These are phyloP conservation scores for Himalopsyche kuldschensis DNA, from an alignment of 2,888 invertebrate genomes.

Conservation along the genomic window DNA sequence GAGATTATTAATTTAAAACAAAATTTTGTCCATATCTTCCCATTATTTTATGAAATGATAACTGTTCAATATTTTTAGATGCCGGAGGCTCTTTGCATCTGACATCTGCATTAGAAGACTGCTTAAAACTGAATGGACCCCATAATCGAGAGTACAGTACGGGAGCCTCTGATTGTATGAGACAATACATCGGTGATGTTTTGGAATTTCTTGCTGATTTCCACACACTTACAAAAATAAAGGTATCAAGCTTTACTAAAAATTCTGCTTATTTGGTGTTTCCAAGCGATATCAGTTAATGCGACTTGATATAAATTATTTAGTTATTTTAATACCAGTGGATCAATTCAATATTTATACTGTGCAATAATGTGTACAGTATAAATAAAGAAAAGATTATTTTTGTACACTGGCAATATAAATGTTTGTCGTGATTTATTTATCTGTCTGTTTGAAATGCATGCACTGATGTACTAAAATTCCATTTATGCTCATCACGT, in stretches of 20 bases:
- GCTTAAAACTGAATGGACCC: conserved; percentile 43
- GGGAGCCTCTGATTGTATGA: conserved; percentile 92
- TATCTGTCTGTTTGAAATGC: no score
- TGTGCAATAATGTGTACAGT: no score
- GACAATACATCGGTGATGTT: conserved; percentile 88
- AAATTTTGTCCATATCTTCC: background rate
- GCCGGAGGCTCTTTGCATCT: conserved; percentile 85
- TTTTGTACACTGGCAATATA: no score
- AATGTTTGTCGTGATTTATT: no score
- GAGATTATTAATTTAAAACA: conserved; percentile 16
- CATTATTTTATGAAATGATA: background rate
- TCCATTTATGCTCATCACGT: no score
- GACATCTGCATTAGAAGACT: conserved; percentile 68
- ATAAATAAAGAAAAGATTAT: no score
- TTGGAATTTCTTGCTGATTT: conserved; percentile 95
- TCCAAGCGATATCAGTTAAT: background rate
- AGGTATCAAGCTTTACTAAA: conserved; percentile 61
- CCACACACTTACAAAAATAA: conserved; percentile 94
- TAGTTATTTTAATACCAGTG: no score
- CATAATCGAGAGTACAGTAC: conserved; percentile 66
- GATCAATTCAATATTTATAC: no score
- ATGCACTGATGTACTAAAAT: no score
- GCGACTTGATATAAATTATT: background rate
- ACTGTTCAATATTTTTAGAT: conserved; percentile 55
- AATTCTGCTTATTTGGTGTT: no score